phyloP scores from a whole-genome alignment of 2,888 invertebrate genomes.

The Theretra japonica region DNA sequence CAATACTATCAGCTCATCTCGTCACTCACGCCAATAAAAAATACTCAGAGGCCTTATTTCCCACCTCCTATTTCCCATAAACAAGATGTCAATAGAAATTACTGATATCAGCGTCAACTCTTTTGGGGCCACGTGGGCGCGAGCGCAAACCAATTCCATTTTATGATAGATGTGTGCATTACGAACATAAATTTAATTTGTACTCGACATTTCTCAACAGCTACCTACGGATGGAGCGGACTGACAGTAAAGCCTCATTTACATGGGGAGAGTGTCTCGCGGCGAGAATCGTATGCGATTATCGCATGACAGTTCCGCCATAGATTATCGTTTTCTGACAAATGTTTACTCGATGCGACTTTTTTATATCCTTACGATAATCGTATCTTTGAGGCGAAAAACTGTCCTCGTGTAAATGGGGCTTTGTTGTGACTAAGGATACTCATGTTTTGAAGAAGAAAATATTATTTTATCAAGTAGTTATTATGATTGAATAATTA shows the following conservation, averaged over 20 bases:
- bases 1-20: no score
- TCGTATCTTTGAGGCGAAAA: no score
- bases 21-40: no score
- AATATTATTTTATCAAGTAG: neutral
- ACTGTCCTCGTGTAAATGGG: no score
- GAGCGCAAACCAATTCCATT: constrained; percentile 28
- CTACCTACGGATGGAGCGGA: neutral
- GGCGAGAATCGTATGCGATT: no score
- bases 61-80: neutral
- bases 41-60: neutral
- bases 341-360: no score
- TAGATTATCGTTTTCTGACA: no score
- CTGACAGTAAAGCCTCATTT: neutral
- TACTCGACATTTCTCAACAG: constrained; percentile 33
- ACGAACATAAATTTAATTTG: constrained; percentile 34
- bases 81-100: constrained; percentile 6
- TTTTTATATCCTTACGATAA: no score
- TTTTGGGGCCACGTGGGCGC: neutral
- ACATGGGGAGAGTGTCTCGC: no score
- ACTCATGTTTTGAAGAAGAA: neutral
- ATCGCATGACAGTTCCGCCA: no score
- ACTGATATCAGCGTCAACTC: constrained; percentile 9
- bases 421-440: no score
- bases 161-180: constrained; percentile 27
- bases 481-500: no score